Percentiles rank a stretch among this genome's conserved stretches.
Conservation (phyloP, 2,797 vertebrate species). For the Anguilla megastoma region DNA sequence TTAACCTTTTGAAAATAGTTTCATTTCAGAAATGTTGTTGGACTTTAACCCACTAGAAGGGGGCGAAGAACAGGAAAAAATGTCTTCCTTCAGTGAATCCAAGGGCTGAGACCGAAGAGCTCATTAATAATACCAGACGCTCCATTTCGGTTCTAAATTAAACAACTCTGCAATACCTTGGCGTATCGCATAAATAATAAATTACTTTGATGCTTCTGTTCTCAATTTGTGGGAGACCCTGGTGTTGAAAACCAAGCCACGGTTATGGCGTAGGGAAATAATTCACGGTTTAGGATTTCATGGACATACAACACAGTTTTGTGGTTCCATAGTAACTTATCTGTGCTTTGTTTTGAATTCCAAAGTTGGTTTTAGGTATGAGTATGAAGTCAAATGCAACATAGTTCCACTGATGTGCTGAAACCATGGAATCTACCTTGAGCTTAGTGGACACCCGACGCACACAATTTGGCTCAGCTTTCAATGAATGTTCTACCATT, state of each 20-base stretch:
- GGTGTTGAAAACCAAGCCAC: neutral
- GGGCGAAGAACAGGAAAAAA: neutral
- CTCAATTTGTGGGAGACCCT: neutral
- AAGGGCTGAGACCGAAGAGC: neutral
- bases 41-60: neutral
- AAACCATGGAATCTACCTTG: too few relatives aligned
- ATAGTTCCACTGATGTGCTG: neutral
- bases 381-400: neutral
- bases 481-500: neutral
- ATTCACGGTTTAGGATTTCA: neutral
- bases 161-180: neutral
- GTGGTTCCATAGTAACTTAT: neutral
- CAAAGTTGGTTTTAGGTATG: neutral
- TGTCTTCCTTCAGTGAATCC: neutral
- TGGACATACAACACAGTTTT: neutral
- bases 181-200: neutral
- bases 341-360: neutral
- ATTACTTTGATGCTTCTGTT: neutral
- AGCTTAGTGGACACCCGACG: neutral
- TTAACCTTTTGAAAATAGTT: neutral
- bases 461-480: neutral
- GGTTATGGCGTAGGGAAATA: neutral
- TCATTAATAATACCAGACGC: slow-evolving; percentile 22
- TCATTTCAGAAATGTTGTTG: neutral
- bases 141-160: neutral